These are phyloP conservation scores for Mallotus villosus DNA, from an alignment of 2,797 vertebrate genomes.

Conservation along the genomic window DNA sequence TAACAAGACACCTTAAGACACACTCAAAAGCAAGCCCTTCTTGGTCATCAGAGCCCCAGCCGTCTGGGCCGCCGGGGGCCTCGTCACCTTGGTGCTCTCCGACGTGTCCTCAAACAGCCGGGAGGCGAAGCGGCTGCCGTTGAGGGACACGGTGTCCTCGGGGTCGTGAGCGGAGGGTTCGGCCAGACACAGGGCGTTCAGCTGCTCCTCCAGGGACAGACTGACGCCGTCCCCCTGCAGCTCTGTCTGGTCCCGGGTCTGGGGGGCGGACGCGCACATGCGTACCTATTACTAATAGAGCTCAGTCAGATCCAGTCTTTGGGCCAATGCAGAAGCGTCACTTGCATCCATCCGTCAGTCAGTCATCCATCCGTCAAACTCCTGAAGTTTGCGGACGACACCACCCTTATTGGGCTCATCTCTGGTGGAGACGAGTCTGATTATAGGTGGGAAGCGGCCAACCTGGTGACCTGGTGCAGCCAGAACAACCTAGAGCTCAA, in stretches of 20 bases:
- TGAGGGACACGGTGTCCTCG: conserved; percentile 80
- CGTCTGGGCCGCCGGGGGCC: no score
- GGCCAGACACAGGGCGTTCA: conserved; percentile 81
- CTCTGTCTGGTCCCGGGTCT: conserved; percentile 70
- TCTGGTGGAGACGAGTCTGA: no score
- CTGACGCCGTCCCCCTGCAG: conserved; percentile 84
- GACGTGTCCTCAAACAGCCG: conserved; percentile 80
- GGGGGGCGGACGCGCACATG: neutral
- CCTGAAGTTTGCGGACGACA: no score
- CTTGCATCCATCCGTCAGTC: no score
- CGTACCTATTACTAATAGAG: neutral
- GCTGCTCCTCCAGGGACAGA: conserved; percentile 90
- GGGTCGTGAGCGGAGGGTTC: conserved; percentile 66
- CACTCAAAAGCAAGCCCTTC: neutral
- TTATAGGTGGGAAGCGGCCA: no score
- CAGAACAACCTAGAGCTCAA: no score
- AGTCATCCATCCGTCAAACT: no score
- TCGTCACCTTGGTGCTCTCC: conserved; percentile 87
- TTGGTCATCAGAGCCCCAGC: neutral
- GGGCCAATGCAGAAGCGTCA: neutral
- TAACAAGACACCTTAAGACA: neutral
- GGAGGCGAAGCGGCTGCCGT: conserved; percentile 79
- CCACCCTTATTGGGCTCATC: no score
- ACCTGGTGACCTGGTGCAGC: no score
- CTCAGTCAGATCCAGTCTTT: neutral